Base-by-base conservation (phyloP, 1,140 invertebrate genomes). In the Proales similis region DNA sequence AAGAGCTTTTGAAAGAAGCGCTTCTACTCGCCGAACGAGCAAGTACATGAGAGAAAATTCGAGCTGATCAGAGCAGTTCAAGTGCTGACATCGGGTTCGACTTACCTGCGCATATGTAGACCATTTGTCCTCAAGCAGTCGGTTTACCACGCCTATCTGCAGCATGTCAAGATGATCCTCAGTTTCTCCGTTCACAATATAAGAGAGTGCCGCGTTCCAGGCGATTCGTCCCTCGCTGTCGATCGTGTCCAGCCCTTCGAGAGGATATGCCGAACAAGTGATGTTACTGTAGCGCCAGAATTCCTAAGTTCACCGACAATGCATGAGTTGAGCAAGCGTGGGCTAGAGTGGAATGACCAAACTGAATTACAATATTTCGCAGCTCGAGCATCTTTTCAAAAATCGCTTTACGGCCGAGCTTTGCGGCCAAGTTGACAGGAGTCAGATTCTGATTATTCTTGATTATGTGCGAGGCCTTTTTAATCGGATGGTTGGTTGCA, bases 241-340 rank as follows among this genome's bases (percentile, higher is more conserved):
- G 60, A 98, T 82, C 0, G 92, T 97, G 74, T 98, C 94, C 67
- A 98, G 78, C 14, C 90, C 90, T 75, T 90, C 91, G 2, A 98
- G 77, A 0, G 92, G 90, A 77, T 98, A 97, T 0, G 87, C 90
- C 11, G 90, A 95, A 76, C 93, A 98, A n/a, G 90, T 95, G 68
- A 97, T 95, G 71, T 97, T 96, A 68, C 90, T 94, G 77, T 96
- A 98, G 36, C 92, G 79, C 94, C 94, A 98, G 74, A 97, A 94
- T 77, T 96, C 93, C 72, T 76, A 32, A 3, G 7, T 53, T 36
- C 1, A 17, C 9, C 39, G 7, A 43, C n/a, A 20, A 6, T 20
- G 47, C 12, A 39, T 29, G 20, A 30, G 20, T 29, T 17, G n/a
- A n/a, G n/a, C 3, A 30, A n/a, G 30, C 22, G 17, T 61, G n/a